A percentile compares a stretch with the other conserved stretches of the same genome.
These are phyloP conservation scores for Sparidentex hasta DNA, from an alignment of 2,797 vertebrate species.

Conservation along the genomic window DNA sequence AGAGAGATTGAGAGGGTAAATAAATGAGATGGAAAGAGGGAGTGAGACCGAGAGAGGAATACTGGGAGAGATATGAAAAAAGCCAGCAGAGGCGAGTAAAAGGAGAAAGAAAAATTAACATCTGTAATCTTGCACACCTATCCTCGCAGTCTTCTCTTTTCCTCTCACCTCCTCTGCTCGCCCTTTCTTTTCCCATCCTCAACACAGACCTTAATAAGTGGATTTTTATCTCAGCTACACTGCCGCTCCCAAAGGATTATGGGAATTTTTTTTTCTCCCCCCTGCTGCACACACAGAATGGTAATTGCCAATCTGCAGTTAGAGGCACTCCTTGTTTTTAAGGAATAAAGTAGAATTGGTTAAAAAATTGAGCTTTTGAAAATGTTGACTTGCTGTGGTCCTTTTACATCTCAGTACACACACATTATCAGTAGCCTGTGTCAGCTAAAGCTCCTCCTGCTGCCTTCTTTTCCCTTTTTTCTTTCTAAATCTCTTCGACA, in stretches of 20 bases:
- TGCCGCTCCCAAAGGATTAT: constrained; percentile 77
- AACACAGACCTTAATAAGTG: constrained; percentile 77
- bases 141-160: constrained; percentile 43
- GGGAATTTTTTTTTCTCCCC: constrained; percentile 41
- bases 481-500: constrained; percentile 10
- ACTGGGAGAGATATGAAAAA: constrained; percentile 26
- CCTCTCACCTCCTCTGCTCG: constrained; percentile 40
- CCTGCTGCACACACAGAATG: constrained; percentile 60
- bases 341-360: constrained; percentile 44
- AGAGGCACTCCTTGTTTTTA: constrained; percentile 59
- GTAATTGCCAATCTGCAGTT: constrained; percentile 74
- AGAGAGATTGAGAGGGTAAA: constrained; percentile 46
- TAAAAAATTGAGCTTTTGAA: constrained; percentile 7
- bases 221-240: constrained; percentile 82
- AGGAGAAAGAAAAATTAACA: constrained; percentile 57
- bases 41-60: constrained; percentile 22
- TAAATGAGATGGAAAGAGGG: constrained; percentile 47
- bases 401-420: constrained; percentile 6
- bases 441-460: constrained; percentile 22
- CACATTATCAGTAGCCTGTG: constrained; percentile 51
- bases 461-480: not conserved
- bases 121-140: constrained; percentile 59
- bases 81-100: constrained; percentile 18
- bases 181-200: constrained; percentile 60
- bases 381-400: constrained; percentile 5